phyloP scores from a whole-genome alignment of 2,888 invertebrate species.

The Cheiracanthium punctorium region DNA sequence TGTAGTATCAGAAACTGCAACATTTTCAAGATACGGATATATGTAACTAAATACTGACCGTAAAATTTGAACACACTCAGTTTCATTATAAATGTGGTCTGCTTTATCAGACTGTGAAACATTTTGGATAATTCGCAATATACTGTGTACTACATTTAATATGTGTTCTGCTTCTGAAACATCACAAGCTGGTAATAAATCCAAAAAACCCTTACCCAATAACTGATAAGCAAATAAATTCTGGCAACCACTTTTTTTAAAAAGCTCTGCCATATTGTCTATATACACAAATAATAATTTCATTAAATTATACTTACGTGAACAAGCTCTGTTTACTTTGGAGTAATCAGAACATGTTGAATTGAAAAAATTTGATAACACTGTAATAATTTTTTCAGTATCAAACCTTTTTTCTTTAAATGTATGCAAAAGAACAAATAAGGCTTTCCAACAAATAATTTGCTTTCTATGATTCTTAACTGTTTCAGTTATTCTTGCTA shows the following conservation, averaged over 20 bases:
- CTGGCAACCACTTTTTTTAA: conserved; percentile 29
- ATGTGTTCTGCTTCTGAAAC: conserved; percentile 34
- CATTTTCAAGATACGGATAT: conserved; percentile 35
- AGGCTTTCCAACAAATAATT: conserved; percentile 57
- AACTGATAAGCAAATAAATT: conserved; percentile 39
- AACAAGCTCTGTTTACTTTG: conserved; percentile 4
- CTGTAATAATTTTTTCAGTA: conserved; percentile 5
- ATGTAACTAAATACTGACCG: conserved; percentile 28
- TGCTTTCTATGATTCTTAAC: conserved; percentile 26
- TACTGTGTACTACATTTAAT: conserved; percentile 17
- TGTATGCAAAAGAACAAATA: conserved; percentile 48
- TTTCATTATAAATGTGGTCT: conserved; percentile 1
- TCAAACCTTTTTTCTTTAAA: conserved; percentile 12
- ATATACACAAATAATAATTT: conserved; percentile 50
- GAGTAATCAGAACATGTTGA: conserved; percentile 25
- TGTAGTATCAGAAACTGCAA: conserved; percentile 24
- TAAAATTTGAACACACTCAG: conserved; percentile 9
- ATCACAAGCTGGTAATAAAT: conserved; percentile 24
- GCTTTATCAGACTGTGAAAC: not conserved
- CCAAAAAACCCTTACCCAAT: conserved; percentile 37
- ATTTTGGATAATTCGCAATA: conserved; percentile 25
- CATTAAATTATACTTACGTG: conserved; percentile 38
- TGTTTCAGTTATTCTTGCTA: conserved; percentile 23
- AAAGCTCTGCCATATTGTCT: conserved; percentile 36
- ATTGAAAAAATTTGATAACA: conserved; percentile 39